These are phyloP conservation scores for Drosophila neonasuta DNA, from an alignment of 2,888 invertebrate species.

Conservation along the genomic window DNA sequence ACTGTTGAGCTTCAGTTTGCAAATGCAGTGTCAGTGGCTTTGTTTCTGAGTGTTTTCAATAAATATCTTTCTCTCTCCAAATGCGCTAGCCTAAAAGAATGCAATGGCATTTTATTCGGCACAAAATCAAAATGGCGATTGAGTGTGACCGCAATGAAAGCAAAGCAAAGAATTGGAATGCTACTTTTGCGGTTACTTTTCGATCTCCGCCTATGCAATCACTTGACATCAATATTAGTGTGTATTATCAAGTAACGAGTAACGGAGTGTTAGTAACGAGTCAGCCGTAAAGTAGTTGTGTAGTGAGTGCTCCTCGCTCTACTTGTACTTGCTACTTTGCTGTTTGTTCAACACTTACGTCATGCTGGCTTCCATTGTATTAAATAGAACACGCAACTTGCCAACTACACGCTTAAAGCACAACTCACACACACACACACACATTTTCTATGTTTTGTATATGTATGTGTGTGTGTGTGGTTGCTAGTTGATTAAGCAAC, in stretches of 20 bases:
- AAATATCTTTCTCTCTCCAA: slow-evolving; percentile 30
- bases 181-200: slow-evolving; percentile 12
- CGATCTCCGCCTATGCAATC: slow-evolving; percentile 14
- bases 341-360: slow-evolving; percentile 60
- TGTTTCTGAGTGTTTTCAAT: slow-evolving; percentile 31
- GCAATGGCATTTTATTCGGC: slow-evolving; percentile 34
- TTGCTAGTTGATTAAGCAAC: slow-evolving; percentile 73
- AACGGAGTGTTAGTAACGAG: neutral
- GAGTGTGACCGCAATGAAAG: slow-evolving; percentile 10
- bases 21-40: slow-evolving; percentile 17
- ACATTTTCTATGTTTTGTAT: slow-evolving; percentile 1
- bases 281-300: slow-evolving; percentile 2
- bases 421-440: slow-evolving; percentile 24
- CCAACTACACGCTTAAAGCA: slow-evolving; percentile 52
- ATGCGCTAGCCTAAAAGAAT: slow-evolving; percentile 34
- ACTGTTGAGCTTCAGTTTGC: slow-evolving; percentile 34
- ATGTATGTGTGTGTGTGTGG: slow-evolving; percentile 31
- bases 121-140: slow-evolving; percentile 23
- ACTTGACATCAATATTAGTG: slow-evolving; percentile 41
- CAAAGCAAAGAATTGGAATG: neutral
- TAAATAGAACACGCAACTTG: slow-evolving; percentile 60
- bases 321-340: slow-evolving; percentile 4
- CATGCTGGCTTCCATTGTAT: slow-evolving; percentile 58
- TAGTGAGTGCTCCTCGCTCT: neutral
- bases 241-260: slow-evolving; percentile 9